Percentiles rank a stretch among this genome's conserved stretches.
phyloP scores from a whole-genome alignment of 2,797 vertebrate species.

The Bradypodion ventrale region DNA sequence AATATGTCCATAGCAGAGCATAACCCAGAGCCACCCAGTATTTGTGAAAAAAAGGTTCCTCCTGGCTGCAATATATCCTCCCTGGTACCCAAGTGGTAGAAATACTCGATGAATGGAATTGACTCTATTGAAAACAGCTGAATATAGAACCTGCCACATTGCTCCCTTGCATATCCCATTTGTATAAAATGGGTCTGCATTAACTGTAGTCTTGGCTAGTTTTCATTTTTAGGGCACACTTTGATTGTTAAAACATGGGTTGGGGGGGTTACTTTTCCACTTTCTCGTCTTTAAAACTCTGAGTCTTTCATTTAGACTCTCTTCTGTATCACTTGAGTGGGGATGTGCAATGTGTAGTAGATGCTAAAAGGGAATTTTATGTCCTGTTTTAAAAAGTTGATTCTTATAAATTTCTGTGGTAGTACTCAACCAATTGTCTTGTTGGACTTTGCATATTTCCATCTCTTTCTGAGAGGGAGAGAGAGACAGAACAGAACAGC shows the following conservation, averaged over 20 bases:
- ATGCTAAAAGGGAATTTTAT: neutral
- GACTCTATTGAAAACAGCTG: slow-evolving; percentile 1
- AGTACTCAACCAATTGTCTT: neutral
- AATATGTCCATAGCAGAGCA: too few relatives aligned
- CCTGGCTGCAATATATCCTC: neutral
- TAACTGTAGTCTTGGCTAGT: neutral
- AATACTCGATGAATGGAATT: neutral
- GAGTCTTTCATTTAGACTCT: neutral
- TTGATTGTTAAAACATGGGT: neutral
- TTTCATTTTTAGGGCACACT: neutral
- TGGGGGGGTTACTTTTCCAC: neutral
- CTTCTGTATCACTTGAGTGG: neutral
- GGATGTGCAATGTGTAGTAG: neutral
- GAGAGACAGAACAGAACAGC: neutral
- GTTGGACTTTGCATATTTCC: neutral
- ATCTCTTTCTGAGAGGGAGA: slow-evolving; percentile 51
- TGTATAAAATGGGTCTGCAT: neutral
- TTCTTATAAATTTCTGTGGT: neutral
- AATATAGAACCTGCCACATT: neutral
- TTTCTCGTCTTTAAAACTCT: neutral
- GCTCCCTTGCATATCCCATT: neutral
- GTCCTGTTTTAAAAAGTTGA: neutral
- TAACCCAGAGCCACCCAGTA: too few relatives aligned
- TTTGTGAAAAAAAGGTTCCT: neutral
- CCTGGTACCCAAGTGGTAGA: neutral